Conservation (phyloP, 1,140 invertebrate species). For the Paraescarpia echinospica region DNA sequence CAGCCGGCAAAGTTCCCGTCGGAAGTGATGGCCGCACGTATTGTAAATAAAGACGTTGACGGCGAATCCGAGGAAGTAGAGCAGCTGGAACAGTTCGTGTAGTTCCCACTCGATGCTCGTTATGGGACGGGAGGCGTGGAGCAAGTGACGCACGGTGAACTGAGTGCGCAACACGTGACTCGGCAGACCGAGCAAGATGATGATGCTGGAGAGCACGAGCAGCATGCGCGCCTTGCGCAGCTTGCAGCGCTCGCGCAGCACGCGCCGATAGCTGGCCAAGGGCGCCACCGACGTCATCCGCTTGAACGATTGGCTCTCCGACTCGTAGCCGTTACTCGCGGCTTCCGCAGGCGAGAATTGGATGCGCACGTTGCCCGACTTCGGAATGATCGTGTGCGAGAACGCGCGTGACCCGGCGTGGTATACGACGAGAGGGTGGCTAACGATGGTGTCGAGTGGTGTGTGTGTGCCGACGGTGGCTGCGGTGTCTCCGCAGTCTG, state of each 20-base stretch:
- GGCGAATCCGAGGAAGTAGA: conserved; percentile 80
- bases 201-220: conserved; percentile 23
- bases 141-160: conserved; percentile 16
- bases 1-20: conserved; percentile 56
- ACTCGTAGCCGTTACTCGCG: neutral
- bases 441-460: neutral
- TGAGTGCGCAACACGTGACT: conserved; percentile 20
- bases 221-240: conserved; percentile 28
- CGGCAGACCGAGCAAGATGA: conserved; percentile 26
- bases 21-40: conserved; percentile 78
- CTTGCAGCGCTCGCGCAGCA: conserved; percentile 13
- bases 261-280: conserved; percentile 60
- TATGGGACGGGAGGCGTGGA: neutral
- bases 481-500: neutral
- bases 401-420: neutral
- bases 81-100: conserved; percentile 51
- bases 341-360: neutral
- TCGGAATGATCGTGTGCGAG: neutral
- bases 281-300: conserved; percentile 49
- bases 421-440: neutral
- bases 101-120: neutral
- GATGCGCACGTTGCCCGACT: neutral
- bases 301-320: neutral
- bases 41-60: conserved; percentile 84
- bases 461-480: neutral